Evolutionary conservation across 64 coral and sea anemone genomes (phyloP).

Genomic region (Acropora yongei): DNA sequence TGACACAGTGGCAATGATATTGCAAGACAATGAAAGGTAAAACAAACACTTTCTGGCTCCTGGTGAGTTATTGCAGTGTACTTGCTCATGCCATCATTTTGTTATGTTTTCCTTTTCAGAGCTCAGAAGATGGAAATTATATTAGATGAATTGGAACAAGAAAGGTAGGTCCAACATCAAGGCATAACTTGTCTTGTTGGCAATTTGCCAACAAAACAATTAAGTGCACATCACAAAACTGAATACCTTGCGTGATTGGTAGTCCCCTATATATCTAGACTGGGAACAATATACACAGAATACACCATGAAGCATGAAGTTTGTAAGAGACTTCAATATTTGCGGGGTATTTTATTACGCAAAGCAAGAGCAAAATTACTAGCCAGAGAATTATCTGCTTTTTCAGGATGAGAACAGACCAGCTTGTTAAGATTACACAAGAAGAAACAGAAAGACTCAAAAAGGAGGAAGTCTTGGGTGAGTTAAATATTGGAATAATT

Average conservation of each 20-base stretch:
- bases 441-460: conserved; percentile 70
- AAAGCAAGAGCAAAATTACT: neutral
- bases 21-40: conserved; percentile 97
- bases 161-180: conserved; percentile 29
- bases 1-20: conserved; percentile 89
- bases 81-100: neutral
- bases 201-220: too few relatives aligned
- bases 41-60: neutral
- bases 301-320: too few relatives aligned
- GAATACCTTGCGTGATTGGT: too few relatives aligned
- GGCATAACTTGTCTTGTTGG: too few relatives aligned
- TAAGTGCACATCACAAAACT: too few relatives aligned
- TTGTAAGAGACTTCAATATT: too few relatives aligned
- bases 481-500: neutral
- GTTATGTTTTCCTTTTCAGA: conserved; percentile 6
- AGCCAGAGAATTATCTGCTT: neutral
- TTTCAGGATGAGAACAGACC: conserved; percentile 67
- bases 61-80: neutral
- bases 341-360: neutral
- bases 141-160: conserved; percentile 71
- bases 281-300: too few relatives aligned
- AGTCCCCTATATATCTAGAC: too few relatives aligned
- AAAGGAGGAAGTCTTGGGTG: conserved; percentile 77
- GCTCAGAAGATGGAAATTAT: conserved; percentile 69
- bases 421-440: conserved; percentile 54